Evolutionary conservation across 2,113 vertebrate species (phyloP), one percentile per base, ranked within the genome.

Genomic region (Syngnathus scovelli): DNA sequence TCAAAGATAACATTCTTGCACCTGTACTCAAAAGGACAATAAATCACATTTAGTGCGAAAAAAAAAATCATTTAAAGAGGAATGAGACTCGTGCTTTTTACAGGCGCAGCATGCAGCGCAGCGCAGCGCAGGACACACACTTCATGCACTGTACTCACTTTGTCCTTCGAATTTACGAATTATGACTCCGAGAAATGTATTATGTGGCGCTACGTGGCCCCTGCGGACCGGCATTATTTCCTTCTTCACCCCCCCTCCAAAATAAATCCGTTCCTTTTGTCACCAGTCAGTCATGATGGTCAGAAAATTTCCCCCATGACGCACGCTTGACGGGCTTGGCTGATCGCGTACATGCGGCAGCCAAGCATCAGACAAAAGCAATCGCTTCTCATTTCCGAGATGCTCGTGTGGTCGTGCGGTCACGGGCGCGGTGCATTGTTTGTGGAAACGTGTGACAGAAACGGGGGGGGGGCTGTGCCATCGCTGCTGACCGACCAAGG

Each of bases 111-210:
- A 59, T 37, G 59, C 36, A 61, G 12, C 11, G 23, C 23, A 23
- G 12, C 11, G 23, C 39, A 52, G 11, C 58, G 49, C 62, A 21
- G 67, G 33, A 61, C 64, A 64, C 1, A 66, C 8, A 11, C 19
- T 36, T 43, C 74, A 67, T 78, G 46, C 90, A 96, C 95, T 98
- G 49, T 90, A 96, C 96, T 98, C 92, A 98, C 96, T 98, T 90
- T 97, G 96, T 89, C 94, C 95, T 90, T 98, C 96, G 89, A 98
- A 98, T 96, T 98, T 98, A 78, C 95, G 91, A 77, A 98, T 98
- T 82, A 98, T 96, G 81, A 94, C 93, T 85, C 95, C 96, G 89
- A 98, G 67, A 90, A 96, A 98, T 33, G 96, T 98, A 89, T 98
- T 98, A 68, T 98, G 96, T 71, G 96, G 95, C 82, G 96, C 96